Evolutionary conservation across 2,113 vertebrate species (phyloP).

Genomic region (Bubalus kerabau): DNA sequence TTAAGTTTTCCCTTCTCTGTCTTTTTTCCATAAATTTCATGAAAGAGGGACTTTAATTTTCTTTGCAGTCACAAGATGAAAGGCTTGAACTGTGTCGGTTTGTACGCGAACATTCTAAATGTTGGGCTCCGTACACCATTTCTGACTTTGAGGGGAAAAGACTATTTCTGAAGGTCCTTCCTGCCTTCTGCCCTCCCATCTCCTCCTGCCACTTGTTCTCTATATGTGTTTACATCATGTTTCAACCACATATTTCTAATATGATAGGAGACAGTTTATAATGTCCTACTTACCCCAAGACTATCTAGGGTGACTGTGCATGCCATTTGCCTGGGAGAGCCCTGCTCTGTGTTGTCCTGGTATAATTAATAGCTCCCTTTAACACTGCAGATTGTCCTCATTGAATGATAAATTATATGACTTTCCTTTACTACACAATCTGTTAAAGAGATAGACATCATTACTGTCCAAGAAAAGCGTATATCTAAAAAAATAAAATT

Average conservation of each 20-base stretch:
- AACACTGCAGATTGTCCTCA: neutral
- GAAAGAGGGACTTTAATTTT: neutral
- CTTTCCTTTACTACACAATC: neutral
- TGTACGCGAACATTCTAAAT: neutral
- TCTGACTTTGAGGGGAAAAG: neutral
- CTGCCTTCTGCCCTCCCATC: neutral
- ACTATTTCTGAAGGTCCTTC: neutral
- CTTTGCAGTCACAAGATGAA: neutral
- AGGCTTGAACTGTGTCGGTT: neutral
- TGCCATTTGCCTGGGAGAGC: neutral
- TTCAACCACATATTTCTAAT: neutral
- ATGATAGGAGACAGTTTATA: neutral
- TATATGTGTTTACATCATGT: fast-evolving
- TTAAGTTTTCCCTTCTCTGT: neutral
- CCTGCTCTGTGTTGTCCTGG: neutral
- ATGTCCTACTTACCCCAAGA: neutral
- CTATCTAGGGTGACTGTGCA: neutral
- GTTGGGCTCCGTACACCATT: neutral
- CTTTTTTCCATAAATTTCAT: neutral
- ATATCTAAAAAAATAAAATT: neutral
- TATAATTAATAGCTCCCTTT: neutral
- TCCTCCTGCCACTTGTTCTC: neutral
- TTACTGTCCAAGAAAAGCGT: neutral
- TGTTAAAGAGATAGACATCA: neutral
- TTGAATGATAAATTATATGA: neutral